A percentile compares a stretch with the other conserved stretches of the same genome.
Evolutionary conservation across 2,888 invertebrate species (phyloP).

Genomic region (Carcina quercana): DNA sequence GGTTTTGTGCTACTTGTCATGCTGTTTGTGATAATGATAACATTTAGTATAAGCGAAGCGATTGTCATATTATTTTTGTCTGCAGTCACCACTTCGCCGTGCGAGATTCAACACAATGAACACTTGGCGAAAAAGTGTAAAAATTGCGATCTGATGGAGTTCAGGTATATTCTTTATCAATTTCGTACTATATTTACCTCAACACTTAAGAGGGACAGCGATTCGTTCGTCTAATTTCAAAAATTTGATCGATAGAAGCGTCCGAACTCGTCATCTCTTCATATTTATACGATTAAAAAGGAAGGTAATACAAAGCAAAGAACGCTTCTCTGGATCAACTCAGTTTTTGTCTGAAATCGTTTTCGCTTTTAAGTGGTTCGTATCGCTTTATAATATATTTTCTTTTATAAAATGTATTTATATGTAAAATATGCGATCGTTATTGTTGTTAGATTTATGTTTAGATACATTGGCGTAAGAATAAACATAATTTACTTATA

Average conservation of each 20-base stretch:
- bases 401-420: too few relatives aligned
- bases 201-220: background rate
- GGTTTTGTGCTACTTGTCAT: background rate
- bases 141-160: slow-evolving; percentile 29
- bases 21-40: slow-evolving; percentile 1
- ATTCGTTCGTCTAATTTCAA: background rate
- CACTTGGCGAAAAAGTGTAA: slow-evolving; percentile 34
- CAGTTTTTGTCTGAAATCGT: too few relatives aligned
- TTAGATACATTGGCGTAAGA: too few relatives aligned
- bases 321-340: too few relatives aligned
- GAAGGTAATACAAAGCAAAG: too few relatives aligned
- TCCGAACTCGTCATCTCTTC: background rate
- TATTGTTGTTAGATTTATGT: too few relatives aligned
- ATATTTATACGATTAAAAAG: background rate
- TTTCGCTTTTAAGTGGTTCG: too few relatives aligned
- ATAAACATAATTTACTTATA: too few relatives aligned
- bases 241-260: background rate
- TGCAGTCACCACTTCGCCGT: slow-evolving; percentile 25
- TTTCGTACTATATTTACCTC: background rate
- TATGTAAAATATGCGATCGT: too few relatives aligned
- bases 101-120: slow-evolving; percentile 18
- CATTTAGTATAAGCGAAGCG: slow-evolving; percentile 23
- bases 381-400: too few relatives aligned
- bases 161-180: slow-evolving; percentile 28
- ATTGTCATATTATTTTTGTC: slow-evolving; percentile 25